phyloP scores from a whole-genome alignment of 2,113 vertebrate genomes.

The Tapirus terrestris region DNA sequence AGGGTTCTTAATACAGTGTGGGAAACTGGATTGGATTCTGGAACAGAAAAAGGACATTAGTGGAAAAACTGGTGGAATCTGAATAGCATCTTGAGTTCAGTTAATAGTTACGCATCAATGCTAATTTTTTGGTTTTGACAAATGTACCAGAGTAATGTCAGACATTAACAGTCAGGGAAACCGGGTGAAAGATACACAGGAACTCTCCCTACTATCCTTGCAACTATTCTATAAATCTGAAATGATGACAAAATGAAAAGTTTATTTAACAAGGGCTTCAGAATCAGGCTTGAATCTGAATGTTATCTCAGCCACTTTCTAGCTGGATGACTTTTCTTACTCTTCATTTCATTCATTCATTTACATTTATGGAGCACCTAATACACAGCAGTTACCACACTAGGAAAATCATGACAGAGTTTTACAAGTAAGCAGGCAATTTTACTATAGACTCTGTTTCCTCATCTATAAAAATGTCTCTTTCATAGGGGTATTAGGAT shows the following conservation, averaged over 20 bases:
- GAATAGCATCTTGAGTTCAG: background rate
- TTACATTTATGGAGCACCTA: conserved; percentile 3
- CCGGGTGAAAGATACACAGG: background rate
- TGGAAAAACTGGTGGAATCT: background rate
- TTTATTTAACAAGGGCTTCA: background rate
- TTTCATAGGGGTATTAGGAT: background rate
- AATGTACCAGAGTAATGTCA: background rate
- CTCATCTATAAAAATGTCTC: background rate
- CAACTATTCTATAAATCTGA: background rate
- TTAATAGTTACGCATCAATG: background rate
- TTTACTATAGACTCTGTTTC: background rate
- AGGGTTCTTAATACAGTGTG: background rate
- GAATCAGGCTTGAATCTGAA: background rate
- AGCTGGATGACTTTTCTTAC: background rate
- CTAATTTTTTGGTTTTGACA: background rate
- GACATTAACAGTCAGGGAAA: background rate
- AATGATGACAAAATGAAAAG: background rate
- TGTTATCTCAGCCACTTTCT: background rate
- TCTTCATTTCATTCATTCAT: background rate
- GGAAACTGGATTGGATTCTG: background rate
- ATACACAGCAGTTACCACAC: background rate
- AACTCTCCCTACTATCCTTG: background rate
- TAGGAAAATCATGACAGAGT: background rate
- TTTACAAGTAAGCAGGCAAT: background rate
- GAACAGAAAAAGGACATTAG: background rate